Conservation (phyloP, 2,113 vertebrate genomes). For the Lepus americanus region DNA sequence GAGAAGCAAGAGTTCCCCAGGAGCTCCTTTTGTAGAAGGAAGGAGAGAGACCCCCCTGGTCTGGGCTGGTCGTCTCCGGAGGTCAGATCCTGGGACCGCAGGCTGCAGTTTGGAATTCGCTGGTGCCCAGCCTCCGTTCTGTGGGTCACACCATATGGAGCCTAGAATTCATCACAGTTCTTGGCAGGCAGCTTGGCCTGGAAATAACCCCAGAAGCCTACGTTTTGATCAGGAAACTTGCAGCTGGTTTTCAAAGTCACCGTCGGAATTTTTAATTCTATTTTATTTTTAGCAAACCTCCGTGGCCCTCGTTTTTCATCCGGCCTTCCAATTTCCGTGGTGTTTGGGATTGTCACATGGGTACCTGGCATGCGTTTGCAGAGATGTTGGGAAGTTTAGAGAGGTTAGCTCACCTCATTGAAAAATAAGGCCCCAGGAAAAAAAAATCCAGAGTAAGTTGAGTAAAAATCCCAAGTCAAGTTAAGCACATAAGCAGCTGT, state of each 20-base stretch:
- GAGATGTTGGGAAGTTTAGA: conserved; percentile 62
- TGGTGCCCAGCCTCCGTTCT: conserved; percentile 58
- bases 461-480: conserved; percentile 78
- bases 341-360: conserved; percentile 63
- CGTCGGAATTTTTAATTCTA: conserved; percentile 64
- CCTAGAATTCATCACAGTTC: conserved; percentile 72
- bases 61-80: background rate
- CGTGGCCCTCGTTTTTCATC: background rate
- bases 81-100: background rate
- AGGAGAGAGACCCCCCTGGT: background rate
- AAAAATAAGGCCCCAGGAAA: conserved; percentile 55
- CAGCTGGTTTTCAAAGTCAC: conserved; percentile 79
- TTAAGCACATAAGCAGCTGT: conserved; percentile 89
- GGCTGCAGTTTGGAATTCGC: background rate
- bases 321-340: conserved; percentile 71
- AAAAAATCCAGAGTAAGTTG: background rate
- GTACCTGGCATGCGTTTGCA: conserved; percentile 4
- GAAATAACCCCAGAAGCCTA: conserved; percentile 78
- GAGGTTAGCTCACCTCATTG: conserved; percentile 6
- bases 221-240: conserved; percentile 71
- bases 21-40: background rate
- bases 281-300: conserved; percentile 74
- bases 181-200: conserved; percentile 80
- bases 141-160: conserved; percentile 72
- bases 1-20: background rate